Conservation (phyloP, 2,797 vertebrate genomes). For the Phoeniculus purpureus region DNA sequence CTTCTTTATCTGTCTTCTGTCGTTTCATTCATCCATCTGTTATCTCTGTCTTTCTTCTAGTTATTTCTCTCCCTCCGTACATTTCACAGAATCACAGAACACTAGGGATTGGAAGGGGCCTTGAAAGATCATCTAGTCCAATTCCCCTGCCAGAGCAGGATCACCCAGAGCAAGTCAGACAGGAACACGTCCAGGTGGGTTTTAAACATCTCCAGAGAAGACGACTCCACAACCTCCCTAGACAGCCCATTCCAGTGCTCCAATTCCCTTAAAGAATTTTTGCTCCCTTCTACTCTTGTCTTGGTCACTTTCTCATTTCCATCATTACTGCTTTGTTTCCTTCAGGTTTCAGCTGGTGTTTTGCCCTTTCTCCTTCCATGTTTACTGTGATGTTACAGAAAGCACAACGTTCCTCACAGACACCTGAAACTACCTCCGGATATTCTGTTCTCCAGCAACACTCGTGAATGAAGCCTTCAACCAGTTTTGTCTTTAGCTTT, state of each 20-base stretch:
- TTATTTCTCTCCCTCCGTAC: background rate
- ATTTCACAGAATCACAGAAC: background rate
- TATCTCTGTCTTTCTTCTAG: background rate
- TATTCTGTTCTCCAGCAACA: background rate
- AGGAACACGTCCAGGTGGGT: too few species aligned
- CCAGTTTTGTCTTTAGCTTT: background rate
- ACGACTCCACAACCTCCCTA: too few species aligned
- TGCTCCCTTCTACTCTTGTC: slow-evolving; percentile 19
- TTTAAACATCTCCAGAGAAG: too few species aligned
- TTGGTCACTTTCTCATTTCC: slow-evolving; percentile 25
- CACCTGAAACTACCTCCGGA: slow-evolving; percentile 6
- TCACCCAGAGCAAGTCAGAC: too few species aligned
- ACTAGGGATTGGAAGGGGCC: too few species aligned
- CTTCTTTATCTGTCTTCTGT: background rate
- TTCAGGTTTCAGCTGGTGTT: slow-evolving; percentile 35
- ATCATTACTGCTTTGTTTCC: slow-evolving; percentile 16
- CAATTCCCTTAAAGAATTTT: slow-evolving; percentile 12
- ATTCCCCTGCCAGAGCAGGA: too few species aligned
- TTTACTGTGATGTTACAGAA: background rate
- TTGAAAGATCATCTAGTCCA: too few species aligned
- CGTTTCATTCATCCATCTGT: background rate
- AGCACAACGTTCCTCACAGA: background rate
- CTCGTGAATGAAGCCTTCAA: slow-evolving; percentile 16
- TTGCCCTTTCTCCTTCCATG: background rate
- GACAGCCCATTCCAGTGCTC: too few species aligned